Conservation (phyloP, 2,113 vertebrate genomes). For the Rhinichthys klamathensis region DNA sequence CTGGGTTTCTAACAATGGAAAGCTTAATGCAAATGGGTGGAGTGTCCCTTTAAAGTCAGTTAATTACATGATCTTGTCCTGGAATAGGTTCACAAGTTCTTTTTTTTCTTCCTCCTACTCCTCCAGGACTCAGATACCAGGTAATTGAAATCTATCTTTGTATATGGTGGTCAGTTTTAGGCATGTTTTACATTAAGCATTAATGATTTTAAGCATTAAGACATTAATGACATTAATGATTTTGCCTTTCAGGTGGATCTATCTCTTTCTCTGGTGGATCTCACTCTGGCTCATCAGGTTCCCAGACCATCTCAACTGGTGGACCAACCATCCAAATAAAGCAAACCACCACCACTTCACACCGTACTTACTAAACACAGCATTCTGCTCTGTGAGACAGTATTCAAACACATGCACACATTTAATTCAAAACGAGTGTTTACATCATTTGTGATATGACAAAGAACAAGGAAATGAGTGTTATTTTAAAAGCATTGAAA, state of each 20-base stretch:
- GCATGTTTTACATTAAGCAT: background rate
- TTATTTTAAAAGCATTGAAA: background rate
- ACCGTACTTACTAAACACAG: background rate
- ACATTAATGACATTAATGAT: background rate
- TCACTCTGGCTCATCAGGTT: background rate
- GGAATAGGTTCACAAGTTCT: background rate
- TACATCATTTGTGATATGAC: background rate
- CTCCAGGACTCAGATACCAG: background rate
- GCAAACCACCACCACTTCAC: background rate
- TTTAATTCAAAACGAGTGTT: background rate
- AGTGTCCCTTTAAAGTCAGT: background rate
- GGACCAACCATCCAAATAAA: constrained; percentile 10
- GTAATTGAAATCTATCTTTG: constrained; percentile 6
- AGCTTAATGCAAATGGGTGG: too few relatives aligned
- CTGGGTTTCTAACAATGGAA: too few relatives aligned
- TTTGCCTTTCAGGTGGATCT: background rate
- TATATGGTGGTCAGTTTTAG: background rate
- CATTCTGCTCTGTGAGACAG: background rate
- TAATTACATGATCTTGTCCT: background rate
- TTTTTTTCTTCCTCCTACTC: background rate
- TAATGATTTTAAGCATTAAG: background rate
- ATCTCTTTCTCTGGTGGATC: background rate
- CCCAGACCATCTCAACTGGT: background rate
- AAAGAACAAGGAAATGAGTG: background rate
- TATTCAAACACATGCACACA: background rate